Evolutionary conservation across 2,113 vertebrate genomes (phyloP).

Genomic region (Eclectus roratus): DNA sequence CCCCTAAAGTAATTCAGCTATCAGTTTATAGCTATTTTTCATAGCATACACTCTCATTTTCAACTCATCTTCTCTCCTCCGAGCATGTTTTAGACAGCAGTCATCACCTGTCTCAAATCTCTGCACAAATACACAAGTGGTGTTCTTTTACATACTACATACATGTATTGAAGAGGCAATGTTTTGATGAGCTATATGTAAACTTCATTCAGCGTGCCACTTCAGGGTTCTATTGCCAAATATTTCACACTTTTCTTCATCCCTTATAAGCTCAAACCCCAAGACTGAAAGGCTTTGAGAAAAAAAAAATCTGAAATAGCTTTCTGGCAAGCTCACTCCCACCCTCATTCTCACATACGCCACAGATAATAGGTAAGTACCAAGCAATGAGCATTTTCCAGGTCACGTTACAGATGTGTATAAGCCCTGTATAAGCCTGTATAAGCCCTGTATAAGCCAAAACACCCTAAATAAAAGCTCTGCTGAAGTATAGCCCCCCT

Average conservation of each 20-base stretch:
- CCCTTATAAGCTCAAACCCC: not conserved
- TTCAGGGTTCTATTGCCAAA: not conserved
- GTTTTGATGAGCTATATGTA: not conserved
- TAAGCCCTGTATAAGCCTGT: not conserved
- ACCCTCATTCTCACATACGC: not conserved
- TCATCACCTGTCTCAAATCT: not conserved
- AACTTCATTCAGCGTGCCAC: not conserved
- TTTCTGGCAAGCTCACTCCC: not conserved
- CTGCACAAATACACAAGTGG: not conserved
- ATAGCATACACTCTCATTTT: not conserved
- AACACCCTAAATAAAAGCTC: not conserved
- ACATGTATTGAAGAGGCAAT: not conserved
- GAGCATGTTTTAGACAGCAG: not conserved
- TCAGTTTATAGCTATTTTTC: not conserved
- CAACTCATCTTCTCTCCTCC: not conserved
- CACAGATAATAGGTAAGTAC: not conserved
- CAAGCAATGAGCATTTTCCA: not conserved
- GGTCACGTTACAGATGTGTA: not conserved
- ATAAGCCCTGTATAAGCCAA: not conserved
- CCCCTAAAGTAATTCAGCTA: not conserved
- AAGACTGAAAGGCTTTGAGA: not conserved
- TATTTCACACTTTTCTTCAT: not conserved
- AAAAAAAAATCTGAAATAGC: not conserved
- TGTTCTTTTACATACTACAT: not conserved
- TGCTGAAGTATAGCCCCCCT: not conserved